Conservation (phyloP, 1,140 invertebrate species). For the Tetragonula clypearis region DNA sequence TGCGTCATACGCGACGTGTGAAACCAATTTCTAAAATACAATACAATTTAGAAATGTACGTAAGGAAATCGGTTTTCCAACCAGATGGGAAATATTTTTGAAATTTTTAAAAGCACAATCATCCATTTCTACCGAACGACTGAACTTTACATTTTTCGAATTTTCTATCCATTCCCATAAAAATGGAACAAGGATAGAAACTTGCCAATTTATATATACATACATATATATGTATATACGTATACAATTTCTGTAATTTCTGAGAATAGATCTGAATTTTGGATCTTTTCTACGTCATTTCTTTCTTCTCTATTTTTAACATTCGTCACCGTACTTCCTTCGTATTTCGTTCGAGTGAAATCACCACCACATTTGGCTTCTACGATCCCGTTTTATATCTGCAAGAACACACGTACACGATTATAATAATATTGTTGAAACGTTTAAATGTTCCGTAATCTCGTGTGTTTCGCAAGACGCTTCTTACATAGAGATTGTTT, state of each 20-base stretch:
- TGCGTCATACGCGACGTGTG: too few species aligned
- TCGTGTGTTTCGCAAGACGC: background rate
- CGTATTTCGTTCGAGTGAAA: background rate
- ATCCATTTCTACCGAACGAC: too few species aligned
- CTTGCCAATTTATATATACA: background rate
- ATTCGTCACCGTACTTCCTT: background rate
- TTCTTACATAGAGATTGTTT: background rate
- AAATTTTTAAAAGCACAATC: too few species aligned
- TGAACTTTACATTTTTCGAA: too few species aligned
- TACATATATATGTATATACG: background rate
- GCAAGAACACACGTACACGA: background rate
- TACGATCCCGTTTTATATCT: background rate
- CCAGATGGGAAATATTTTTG: too few species aligned
- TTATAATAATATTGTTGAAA: background rate
- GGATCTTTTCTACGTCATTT: background rate
- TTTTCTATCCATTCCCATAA: too few species aligned
- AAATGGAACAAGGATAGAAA: background rate
- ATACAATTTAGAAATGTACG: too few species aligned
- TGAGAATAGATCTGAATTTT: background rate
- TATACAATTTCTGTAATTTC: background rate
- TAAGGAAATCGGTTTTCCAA: too few species aligned
- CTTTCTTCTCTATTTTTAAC: too few species aligned
- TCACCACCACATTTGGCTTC: background rate
- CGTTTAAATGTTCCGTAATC: background rate
- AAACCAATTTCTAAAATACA: too few species aligned